Conservation (phyloP, 2,797 vertebrate species). For the Percopsis omiscomaycus region DNA sequence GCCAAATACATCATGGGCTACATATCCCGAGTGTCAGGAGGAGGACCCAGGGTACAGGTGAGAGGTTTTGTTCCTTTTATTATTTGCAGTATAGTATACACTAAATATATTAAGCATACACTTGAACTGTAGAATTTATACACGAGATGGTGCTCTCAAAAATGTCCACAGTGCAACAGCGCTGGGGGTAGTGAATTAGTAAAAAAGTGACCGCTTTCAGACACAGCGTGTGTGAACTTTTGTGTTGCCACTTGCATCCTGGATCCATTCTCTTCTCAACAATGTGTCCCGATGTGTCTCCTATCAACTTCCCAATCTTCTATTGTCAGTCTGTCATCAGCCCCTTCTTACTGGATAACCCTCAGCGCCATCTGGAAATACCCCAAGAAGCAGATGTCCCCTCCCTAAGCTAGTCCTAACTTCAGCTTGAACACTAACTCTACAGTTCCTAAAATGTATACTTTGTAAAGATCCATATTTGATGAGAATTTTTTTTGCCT, state of each 20-base stretch:
- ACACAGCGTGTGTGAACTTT: too few species aligned
- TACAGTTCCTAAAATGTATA: too few species aligned
- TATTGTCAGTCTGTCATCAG: constrained; percentile 45
- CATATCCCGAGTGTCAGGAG: constrained; percentile 93
- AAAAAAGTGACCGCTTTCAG: too few species aligned
- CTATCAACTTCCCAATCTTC: constrained; percentile 25
- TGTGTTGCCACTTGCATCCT: constrained; percentile 21
- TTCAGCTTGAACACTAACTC: background rate
- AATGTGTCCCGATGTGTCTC: constrained; percentile 1
- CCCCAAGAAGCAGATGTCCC: constrained; percentile 61
- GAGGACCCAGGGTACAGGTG: constrained; percentile 94
- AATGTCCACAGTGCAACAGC: too few species aligned
- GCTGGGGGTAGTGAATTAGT: too few species aligned
- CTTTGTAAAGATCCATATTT: too few species aligned
- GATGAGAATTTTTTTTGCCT: too few species aligned
- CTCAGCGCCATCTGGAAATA: constrained; percentile 62
- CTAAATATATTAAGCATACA: too few species aligned
- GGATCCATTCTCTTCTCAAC: constrained; percentile 4
- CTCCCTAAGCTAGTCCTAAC: constrained; percentile 34
- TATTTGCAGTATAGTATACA: background rate
- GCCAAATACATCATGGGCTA: constrained; percentile 99
- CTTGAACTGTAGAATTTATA: too few species aligned
- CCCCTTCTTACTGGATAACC: constrained; percentile 27
- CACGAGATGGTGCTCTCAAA: too few species aligned
- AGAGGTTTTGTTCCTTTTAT: constrained; percentile 15